Percentiles rank a stretch among this genome's conserved stretches.
phyloP scores from a whole-genome alignment of 2,113 vertebrate species.

The Notarius lentiginosus region DNA sequence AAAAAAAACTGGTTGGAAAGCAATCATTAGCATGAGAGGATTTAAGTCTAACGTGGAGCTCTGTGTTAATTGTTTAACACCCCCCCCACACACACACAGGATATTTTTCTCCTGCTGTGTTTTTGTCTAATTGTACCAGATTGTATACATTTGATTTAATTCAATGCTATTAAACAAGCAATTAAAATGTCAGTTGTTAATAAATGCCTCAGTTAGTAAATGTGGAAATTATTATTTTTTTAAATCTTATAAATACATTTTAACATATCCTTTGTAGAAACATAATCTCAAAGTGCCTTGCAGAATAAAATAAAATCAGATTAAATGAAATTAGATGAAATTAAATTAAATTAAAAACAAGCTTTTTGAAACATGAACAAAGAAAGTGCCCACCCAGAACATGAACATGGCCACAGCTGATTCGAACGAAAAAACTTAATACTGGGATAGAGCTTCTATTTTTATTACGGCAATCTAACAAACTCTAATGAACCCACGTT shows the following conservation, averaged over 20 bases:
- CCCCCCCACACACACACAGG: not conserved
- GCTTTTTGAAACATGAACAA: not conserved
- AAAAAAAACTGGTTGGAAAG: not conserved
- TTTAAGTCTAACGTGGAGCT: not conserved
- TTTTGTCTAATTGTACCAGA: not conserved
- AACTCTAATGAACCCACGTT: not conserved
- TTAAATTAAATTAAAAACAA: too few species aligned
- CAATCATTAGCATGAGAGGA: not conserved
- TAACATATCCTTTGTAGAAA: not conserved
- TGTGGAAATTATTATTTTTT: not conserved
- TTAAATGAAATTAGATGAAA: not conserved
- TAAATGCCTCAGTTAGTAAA: not conserved
- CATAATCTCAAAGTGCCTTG: not conserved
- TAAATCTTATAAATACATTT: not conserved
- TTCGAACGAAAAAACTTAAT: not conserved
- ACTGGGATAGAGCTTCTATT: not conserved
- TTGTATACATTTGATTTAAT: not conserved
- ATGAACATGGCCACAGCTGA: not conserved
- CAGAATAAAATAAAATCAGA: not conserved
- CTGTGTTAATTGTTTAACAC: not conserved
- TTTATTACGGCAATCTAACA: not conserved
- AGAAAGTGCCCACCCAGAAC: too few species aligned
- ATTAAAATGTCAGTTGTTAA: too few species aligned
- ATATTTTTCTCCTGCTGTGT: not conserved
- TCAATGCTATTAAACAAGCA: not conserved